phyloP scores from a whole-genome alignment of 2,797 vertebrate genomes.

The Cyprinodon diabolis region DNA sequence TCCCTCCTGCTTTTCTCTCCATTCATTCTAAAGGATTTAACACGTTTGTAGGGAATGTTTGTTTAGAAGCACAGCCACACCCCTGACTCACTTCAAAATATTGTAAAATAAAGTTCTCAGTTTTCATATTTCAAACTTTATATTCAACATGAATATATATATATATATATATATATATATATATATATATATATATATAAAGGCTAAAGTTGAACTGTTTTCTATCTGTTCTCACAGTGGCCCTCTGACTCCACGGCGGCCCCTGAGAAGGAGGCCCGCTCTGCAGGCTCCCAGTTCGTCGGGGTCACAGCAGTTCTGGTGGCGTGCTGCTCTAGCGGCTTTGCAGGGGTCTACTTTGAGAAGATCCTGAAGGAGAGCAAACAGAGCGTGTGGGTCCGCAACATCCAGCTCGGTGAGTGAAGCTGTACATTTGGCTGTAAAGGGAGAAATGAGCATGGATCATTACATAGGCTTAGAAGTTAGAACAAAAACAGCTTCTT shows the following conservation, averaged over 20 bases:
- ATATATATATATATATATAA: no score
- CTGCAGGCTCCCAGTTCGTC: slow-evolving; percentile 89
- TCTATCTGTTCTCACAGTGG: slow-evolving; percentile 81
- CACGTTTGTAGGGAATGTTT: neutral
- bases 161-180: no score
- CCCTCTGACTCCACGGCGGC: slow-evolving; percentile 84
- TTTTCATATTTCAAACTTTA: neutral
- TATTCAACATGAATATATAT: no score
- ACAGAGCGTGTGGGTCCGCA: slow-evolving; percentile 98
- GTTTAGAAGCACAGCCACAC: neutral
- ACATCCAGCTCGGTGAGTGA: slow-evolving; percentile 93
- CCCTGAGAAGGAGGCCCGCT: slow-evolving; percentile 79
- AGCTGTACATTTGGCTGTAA: neutral
- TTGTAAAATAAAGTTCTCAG: neutral
- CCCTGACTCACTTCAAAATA: neutral
- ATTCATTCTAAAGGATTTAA: neutral
- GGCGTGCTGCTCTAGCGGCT: slow-evolving; percentile 97
- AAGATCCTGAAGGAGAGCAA: slow-evolving; percentile 99
- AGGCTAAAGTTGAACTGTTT: neutral
- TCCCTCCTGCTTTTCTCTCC: neutral
- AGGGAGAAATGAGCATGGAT: neutral
- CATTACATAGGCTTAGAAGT: neutral
- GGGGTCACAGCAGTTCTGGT: slow-evolving; percentile 92
- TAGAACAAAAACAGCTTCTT: slow-evolving; percentile 49
- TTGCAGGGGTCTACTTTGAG: slow-evolving; percentile 98